Conservation (phyloP, 2,797 vertebrate species). For the Onychomys leucogaster region DNA sequence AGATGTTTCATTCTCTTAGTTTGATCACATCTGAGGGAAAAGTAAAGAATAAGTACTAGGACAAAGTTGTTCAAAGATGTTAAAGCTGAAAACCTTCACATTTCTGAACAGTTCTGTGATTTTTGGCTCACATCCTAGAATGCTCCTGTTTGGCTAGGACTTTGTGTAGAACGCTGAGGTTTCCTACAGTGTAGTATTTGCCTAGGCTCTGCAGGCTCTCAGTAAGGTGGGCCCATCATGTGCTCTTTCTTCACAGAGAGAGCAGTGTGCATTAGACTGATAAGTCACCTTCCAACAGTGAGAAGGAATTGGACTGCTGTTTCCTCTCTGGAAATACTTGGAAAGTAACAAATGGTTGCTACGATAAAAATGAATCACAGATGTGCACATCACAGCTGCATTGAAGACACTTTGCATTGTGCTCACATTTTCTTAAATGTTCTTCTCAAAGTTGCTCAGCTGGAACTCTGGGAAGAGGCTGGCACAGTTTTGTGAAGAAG, state of each 20-base stretch:
- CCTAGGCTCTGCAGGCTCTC: constrained; percentile 39
- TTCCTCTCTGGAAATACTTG: constrained; percentile 63
- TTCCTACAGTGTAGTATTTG: constrained; percentile 28
- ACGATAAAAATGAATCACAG: constrained; percentile 83
- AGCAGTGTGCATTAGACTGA: neutral
- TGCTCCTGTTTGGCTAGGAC: constrained; percentile 29
- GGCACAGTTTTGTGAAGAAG: constrained; percentile 77
- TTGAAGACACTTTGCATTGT: constrained; percentile 20
- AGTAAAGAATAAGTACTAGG: neutral
- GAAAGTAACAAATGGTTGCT: constrained; percentile 81
- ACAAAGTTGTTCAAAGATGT: constrained; percentile 18
- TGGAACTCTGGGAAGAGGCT: constrained; percentile 15
- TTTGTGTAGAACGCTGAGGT: constrained; percentile 26
- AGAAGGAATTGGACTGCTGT: constrained; percentile 71
- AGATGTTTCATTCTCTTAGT: constrained; percentile 27
- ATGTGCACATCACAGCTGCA: constrained; percentile 87
- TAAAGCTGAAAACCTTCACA: constrained; percentile 78
- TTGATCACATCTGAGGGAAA: constrained; percentile 52
- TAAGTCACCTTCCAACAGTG: constrained; percentile 63
- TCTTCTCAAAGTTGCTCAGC: neutral
- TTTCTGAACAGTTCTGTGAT: neutral
- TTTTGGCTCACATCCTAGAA: constrained; percentile 73
- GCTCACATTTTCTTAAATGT: neutral
- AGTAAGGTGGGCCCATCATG: neutral
- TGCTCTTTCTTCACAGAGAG: constrained; percentile 33